phyloP scores from a whole-genome alignment of 92 coral and sea anemone species.

The Zoanthus sociatus region DNA sequence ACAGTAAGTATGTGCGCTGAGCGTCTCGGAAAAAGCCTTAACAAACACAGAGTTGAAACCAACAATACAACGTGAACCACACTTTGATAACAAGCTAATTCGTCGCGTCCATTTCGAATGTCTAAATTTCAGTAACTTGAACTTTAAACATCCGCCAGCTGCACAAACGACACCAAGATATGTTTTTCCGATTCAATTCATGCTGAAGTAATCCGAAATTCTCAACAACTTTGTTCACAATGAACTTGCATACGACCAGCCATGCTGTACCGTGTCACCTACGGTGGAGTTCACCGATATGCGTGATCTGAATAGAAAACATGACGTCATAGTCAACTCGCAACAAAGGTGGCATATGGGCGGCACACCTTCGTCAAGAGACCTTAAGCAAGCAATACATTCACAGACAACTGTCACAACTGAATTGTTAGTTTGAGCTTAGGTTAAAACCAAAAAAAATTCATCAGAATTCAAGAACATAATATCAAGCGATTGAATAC shows the following conservation, averaged over 20 bases:
- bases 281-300: constrained; percentile 17
- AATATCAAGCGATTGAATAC: constrained; percentile 6
- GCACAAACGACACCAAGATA: background rate
- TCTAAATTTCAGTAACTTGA: constrained; percentile 15
- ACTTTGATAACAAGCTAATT: constrained; percentile 38
- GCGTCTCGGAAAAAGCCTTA: constrained; percentile 8
- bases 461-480: background rate
- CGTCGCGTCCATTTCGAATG: constrained; percentile 37
- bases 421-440: constrained; percentile 6
- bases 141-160: background rate
- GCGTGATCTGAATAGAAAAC: constrained; percentile 16
- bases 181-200: background rate
- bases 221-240: background rate
- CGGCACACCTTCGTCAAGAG: background rate
- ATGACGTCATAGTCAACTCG: constrained; percentile 44
- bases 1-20: constrained; percentile 3
- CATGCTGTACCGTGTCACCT: constrained; percentile 3
- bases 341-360: constrained; percentile 47
- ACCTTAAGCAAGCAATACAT: background rate
- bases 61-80: constrained; percentile 15
- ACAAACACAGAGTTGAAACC: constrained; percentile 27
- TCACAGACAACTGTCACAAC: background rate
- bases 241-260: background rate
- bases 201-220: background rate
- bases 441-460: background rate